Base-by-base conservation (phyloP, 2,797 vertebrate genomes). In the Spea hammondii region DNA sequence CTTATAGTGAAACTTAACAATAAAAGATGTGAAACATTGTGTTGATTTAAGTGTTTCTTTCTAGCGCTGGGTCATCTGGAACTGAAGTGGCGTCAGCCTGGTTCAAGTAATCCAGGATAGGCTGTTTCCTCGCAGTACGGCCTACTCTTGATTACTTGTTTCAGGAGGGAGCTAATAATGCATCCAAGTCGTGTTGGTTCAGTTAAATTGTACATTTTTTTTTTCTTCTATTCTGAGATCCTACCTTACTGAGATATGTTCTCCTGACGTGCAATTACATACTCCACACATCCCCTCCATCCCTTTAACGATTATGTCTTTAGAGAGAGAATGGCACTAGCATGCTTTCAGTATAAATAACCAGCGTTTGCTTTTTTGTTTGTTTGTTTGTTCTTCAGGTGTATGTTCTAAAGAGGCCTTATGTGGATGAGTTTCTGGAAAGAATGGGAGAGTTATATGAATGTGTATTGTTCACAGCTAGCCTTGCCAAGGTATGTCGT, bases 51-150 rank as follows among this genome's bases (percentile, higher is more conserved):
- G 3, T 44, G 5, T 57, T 57, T 60, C 44, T 47, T 72, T 72
- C 55, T 13, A 12, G 17, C 6, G 32, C 14, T 3, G 6, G 55
- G 48, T 9, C 8, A 13, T 5, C 0, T 48, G 44, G 9, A 8
- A 67, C 53, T 45, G 70, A 70, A 46, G 45, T 74, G 92, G 95
- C 92, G 92, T 86, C 86, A 84, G 92, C 95, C 94, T 92, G 95
- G 91, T 97, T 98, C 96, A 98, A 98, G 96, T 98, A 98, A 98
- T 98, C 96, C 96, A 98, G 96, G 96, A 98, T 98, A 98, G 96
- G 96, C 96, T 97, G 91, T 94, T 94, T 95, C 90, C 92, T 82
- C 65, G 89, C 91, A 83, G 89, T 89, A 88, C 93, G 94, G 96
- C 96, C 95, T 98, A 93, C 96, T 95, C 95, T 96, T 88, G 96